Evolutionary conservation across 2,113 vertebrate genomes (phyloP).

Genomic region (Salvelinus fontinalis): DNA sequence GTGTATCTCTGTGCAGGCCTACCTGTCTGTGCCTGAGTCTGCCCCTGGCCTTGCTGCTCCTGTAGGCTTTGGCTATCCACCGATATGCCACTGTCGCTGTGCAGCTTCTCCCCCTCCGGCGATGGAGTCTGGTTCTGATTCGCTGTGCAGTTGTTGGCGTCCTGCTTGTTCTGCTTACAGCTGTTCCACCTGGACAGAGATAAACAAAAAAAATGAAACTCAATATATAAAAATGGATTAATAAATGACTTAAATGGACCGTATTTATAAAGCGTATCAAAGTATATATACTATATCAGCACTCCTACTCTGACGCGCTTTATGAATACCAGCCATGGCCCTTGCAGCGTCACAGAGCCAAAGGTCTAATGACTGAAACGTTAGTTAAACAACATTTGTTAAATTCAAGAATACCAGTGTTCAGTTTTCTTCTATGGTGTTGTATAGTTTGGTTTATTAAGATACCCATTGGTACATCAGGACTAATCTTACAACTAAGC

Average conservation of each 20-base stretch:
- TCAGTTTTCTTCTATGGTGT: no score
- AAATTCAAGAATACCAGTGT: no score
- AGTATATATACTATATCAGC: no score
- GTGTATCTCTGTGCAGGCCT: background rate
- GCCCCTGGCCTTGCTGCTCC: slow-evolving; percentile 83
- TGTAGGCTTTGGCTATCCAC: slow-evolving; percentile 95
- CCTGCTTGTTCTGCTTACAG: slow-evolving; percentile 96
- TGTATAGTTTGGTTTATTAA: no score
- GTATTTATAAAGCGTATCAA: no score
- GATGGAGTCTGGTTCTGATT: slow-evolving; percentile 93
- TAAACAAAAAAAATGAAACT: background rate
- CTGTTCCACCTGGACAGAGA: slow-evolving; percentile 86
- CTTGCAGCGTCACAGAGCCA: no score
- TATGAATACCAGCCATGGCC: no score
- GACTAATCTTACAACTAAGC: no score
- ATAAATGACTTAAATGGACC: background rate
- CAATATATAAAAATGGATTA: background rate
- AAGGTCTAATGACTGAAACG: no score
- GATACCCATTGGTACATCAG: no score
- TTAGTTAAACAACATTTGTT: no score
- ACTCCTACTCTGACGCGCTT: no score
- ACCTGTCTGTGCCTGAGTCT: slow-evolving; percentile 76
- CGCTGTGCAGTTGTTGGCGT: slow-evolving; percentile 84
- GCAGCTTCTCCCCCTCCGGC: slow-evolving; percentile 94
- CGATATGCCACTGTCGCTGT: slow-evolving; percentile 96